Base-by-base conservation (phyloP, 2,888 invertebrate species). In the Danaus chrysippus region DNA sequence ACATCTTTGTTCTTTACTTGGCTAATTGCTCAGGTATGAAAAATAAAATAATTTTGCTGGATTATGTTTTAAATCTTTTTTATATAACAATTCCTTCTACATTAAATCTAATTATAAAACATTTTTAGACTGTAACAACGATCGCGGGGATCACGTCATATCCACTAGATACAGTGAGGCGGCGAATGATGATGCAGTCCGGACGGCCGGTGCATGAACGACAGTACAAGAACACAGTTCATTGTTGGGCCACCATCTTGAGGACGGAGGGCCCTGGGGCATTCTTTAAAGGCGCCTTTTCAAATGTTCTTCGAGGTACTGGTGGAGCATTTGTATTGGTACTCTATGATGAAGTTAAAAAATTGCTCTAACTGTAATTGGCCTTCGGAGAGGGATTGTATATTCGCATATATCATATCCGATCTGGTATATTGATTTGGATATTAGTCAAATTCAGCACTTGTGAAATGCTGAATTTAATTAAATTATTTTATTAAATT, bases 111-210 rank as follows among this genome's bases (percentile, higher is more conserved):
- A 54, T 56, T 11, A n/a, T 56, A 12, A 10, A 11, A 49, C 15
- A 3, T 62, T 64, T 61, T 19, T 76, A 90, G 96, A 89, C 93
- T 77, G 91, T 91, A 62, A 91, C 91, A 1, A 91, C 98, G 62
- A 91, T 96, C 68, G 95, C 98, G 64, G 98, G 98, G 76, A 94
- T 99, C 75, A 92, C 96, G 44, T 98, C 98, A 44, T 98, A 99
- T 92, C 98, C 98, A 67, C 94, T 99, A 87, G 98, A 99, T 86
- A 98, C 98, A 59, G 95, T 96, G 77, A 93, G 98, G 75, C 94
- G 99, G 89, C 95, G 98, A 81, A 97, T 99, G 97, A 99, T 99
- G 98, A 99, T 99, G 98, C 98, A 98, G 91, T 98, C 98, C 64
- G 97, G 97, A 49, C 93, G 95, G 71, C 94, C 94, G 67, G 92